These are phyloP conservation scores for Uropetala carovei DNA, from an alignment of 2,888 invertebrate genomes.

Conservation along the genomic window DNA sequence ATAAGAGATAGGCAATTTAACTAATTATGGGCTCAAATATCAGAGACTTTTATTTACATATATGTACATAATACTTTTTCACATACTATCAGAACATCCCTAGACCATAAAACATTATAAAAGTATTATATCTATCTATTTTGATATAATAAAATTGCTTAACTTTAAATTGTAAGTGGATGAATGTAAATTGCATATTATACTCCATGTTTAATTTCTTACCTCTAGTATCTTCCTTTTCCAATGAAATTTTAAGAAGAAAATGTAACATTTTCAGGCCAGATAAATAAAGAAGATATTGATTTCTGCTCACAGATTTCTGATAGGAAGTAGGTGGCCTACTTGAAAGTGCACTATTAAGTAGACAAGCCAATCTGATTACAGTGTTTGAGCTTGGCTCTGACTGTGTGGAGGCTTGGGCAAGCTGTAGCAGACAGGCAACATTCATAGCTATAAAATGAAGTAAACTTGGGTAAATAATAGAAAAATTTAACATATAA, in stretches of 20 bases:
- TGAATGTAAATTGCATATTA: too few relatives aligned
- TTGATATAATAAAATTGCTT: too few relatives aligned
- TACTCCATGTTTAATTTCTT: not conserved
- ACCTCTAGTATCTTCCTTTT: conserved; percentile 28
- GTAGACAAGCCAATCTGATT: conserved; percentile 37
- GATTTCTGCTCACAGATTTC: not conserved
- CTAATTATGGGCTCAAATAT: too few relatives aligned
- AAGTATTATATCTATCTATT: too few relatives aligned
- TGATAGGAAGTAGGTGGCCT: not conserved
- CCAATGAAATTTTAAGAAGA: conserved; percentile 26
- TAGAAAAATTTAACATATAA: not conserved
- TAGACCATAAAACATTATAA: too few relatives aligned
- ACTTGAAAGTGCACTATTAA: conserved; percentile 29
- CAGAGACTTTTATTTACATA: too few relatives aligned
- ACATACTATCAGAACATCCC: too few relatives aligned
- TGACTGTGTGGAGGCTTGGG: not conserved
- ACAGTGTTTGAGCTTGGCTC: not conserved
- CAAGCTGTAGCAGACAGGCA: conserved; percentile 39
- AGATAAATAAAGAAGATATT: conserved; percentile 20
- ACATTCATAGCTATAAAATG: not conserved
- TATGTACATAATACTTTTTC: too few relatives aligned
- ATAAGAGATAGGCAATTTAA: too few relatives aligned
- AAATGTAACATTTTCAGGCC: conserved; percentile 39
- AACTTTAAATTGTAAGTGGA: too few relatives aligned
- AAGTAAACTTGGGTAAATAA: not conserved